Evolutionary conservation across 2,797 vertebrate genomes (phyloP).

Genomic region (Myripristis jacobus): DNA sequence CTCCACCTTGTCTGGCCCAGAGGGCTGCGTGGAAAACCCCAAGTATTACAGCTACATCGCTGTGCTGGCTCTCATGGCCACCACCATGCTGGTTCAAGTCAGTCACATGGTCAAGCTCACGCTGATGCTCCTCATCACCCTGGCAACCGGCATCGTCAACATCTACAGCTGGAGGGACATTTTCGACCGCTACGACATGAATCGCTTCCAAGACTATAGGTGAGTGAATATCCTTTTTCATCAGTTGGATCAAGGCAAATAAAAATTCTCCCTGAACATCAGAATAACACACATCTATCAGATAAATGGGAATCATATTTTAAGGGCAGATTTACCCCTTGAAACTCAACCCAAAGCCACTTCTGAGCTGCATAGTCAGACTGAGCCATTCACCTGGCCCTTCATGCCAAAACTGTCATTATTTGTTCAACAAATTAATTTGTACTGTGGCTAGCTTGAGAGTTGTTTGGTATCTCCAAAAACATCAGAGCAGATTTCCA

Average conservation of each 20-base stretch:
- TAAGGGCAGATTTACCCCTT: no score
- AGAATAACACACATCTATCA: no score
- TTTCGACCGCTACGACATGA: constrained; percentile 89
- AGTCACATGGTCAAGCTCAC: constrained; percentile 99
- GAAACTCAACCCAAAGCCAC: no score
- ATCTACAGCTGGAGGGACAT: constrained; percentile 92
- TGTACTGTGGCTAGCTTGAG: no score
- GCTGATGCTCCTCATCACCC: constrained; percentile 91
- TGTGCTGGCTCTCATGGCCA: constrained; percentile 91
- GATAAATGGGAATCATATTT: no score
- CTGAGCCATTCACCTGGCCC: no score
- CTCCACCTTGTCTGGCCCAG: constrained; percentile 21
- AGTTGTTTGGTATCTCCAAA: no score
- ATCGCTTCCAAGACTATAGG: constrained; percentile 87
- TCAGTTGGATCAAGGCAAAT: background rate
- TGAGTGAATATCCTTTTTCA: constrained; percentile 64
- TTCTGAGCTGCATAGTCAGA: no score
- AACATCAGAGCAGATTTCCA: no score
- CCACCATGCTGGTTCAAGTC: constrained; percentile 98
- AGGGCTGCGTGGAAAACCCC: constrained; percentile 88
- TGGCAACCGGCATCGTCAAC: constrained; percentile 86
- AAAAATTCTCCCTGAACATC: no score
- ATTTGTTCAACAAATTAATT: no score
- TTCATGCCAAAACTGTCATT: no score
- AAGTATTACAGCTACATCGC: constrained; percentile 94